Base-by-base conservation (phyloP, 2,113 vertebrate genomes). In the Nettapus auritus region DNA sequence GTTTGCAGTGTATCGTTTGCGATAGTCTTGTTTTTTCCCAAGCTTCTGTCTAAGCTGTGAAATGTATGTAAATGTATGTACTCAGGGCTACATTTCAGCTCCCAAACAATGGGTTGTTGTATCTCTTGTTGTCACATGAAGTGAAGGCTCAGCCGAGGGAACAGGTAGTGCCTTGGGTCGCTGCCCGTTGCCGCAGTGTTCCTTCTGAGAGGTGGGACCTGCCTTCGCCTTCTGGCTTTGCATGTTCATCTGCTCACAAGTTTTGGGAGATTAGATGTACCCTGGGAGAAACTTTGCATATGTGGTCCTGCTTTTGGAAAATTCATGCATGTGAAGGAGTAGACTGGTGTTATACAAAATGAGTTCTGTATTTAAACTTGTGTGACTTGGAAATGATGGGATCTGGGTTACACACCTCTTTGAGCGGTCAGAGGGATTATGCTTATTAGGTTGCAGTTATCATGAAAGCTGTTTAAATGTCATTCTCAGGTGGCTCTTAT, bases 21-120 rank as follows among this genome's bases (percentile, higher is more conserved):
- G 2, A 44, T 95, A 56, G 73, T 79, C 89, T 91, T 84, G 74
- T 79, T 63, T 93, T 85, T 94, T 95, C 97, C 93, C 89, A 93
- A 87, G 91, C 66, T 86, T 93, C 93, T 91, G 79, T 88, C 92
- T 73, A 40, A 89, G 79, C 14, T 5, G 55, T 63, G 55, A 91
- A 67, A 82, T 71, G 42, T 69, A 69, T 90, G 86, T 80, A 79
- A 92, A 89, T 89, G 63, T 70, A 5, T 34, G 77, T 83, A 89
- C 82, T 53, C 71, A 81, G 67, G 74, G 55, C 89, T 56, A 84
- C 4, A 13, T 90, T 95, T 97, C 92, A 66, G 85, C 50, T 86
- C 69, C 73, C 60, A 36, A 78, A 76, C 85, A 78, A 56, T 62
- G 64, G 25, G 13, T 71, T 34, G 77, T 82, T 93, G 77, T 92